Evolutionary conservation across 2,888 invertebrate genomes (phyloP), one percentile per base, ranked within the genome.

Genomic region (Formica aserva): DNA sequence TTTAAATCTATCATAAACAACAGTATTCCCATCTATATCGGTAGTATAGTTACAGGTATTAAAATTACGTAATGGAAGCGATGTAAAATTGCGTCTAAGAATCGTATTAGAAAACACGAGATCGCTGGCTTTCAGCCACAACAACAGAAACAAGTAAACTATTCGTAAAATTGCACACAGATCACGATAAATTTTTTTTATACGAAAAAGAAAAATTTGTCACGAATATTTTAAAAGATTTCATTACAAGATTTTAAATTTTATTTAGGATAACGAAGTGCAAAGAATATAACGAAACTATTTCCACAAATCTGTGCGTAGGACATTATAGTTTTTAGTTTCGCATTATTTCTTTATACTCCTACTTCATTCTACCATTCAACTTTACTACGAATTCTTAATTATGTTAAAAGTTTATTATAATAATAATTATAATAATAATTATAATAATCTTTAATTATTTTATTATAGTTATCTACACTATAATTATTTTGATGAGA

Each of bases 121-220:
- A 80, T 80, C 22, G 78, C 78, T 80, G 78, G 78, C 78, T 71
- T 29, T 29, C 26, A 22, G 78, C 78, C 78, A 80, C 26, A n/a
- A 35, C 32, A 35, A 60, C 72, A 80, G 71, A 72, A 80, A 60
- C 77, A 67, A 77, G 67, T 57, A 67, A 67, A 57, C 72, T 60
- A 32, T 60, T 80, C 60, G 35, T 72, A 80, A 78, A 80, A 60
- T 57, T 71, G 32, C 57, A 72, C 60, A 60, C 45, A 80, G 78
- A 45, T 45, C 22, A 18, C 15, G 15, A 13, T 60, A 72, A 71
- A 60, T 78, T 80, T 67, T 67, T 55, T 41, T 38, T 38, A 29
- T 22, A 22, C 6, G 35, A 18, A 65, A 15, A 15, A 41, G 22
- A 22, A 65, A 15, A 13, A 29, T 55, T 9, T 57, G n/a, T 57